Evolutionary conservation across 2,888 invertebrate species (phyloP).

Genomic region (Pheosia tremula): DNA sequence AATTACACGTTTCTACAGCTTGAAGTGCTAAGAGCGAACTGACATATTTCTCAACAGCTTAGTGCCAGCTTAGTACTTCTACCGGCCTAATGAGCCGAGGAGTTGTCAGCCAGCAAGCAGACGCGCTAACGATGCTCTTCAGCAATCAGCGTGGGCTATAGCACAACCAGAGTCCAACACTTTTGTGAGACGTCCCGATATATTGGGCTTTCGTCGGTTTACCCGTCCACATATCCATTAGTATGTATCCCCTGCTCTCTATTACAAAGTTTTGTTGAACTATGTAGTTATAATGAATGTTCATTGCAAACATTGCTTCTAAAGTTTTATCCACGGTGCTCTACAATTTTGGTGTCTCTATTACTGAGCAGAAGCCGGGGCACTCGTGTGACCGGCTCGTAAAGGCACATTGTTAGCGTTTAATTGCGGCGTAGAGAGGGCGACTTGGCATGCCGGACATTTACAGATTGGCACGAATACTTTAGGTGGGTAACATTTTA

Average conservation of each 20-base stretch:
- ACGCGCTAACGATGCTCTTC: conserved; percentile 1
- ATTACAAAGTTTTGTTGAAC: too few relatives aligned
- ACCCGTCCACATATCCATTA: not conserved
- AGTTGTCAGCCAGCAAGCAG: not conserved
- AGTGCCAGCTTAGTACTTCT: not conserved
- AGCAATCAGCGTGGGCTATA: not conserved
- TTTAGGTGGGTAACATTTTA: not conserved
- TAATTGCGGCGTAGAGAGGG: not conserved
- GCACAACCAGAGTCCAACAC: not conserved
- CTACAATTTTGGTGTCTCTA: not conserved
- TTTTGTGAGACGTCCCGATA: not conserved
- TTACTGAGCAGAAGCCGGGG: not conserved
- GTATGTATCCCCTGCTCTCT: too few relatives aligned
- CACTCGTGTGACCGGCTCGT: not conserved
- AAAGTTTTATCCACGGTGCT: too few relatives aligned
- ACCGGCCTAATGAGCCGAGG: conserved; percentile 2
- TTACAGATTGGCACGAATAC: not conserved
- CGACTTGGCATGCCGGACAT: not conserved
- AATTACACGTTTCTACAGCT: not conserved
- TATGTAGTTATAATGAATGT: too few relatives aligned
- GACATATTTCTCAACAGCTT: not conserved
- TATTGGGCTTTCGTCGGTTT: not conserved
- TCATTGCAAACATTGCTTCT: too few relatives aligned
- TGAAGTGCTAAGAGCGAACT: not conserved
- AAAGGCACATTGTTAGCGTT: conserved; percentile 1